Base-by-base conservation (phyloP, 2,113 vertebrate genomes). In the Elachura formosa region DNA sequence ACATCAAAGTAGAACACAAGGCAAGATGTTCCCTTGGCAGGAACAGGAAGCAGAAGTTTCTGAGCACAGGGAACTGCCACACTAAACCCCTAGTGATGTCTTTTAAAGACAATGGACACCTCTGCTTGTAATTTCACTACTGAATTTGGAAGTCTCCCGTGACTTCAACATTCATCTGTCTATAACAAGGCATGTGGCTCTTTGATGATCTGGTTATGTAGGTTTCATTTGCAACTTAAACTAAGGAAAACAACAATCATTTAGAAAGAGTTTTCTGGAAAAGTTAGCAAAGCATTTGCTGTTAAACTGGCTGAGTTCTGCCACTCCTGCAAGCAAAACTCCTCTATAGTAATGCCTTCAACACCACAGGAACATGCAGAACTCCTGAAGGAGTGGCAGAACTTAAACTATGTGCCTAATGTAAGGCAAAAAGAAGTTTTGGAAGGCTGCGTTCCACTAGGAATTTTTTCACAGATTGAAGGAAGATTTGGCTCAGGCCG, bases 361-460 rank as follows among this genome's bases (percentile, higher is more conserved):
- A 15, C 2, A 31, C 33, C 55, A 21, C 15, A 12, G 4, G 3
- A 16, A 31, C 22, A 28, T 1, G n/a, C 0, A 43, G 17, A 52
- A 43, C n/a, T 62, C 66, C 58, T 46, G 6, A 73, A 46, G 16
- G 13, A 83, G 41, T 2, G 29, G 31, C 51, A 63, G 24, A 51
- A 75, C 16, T 20, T 41, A 5, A 82, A 59, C 24, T 3, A 16
- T 5, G 3, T 9, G 18, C 0, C 0, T 16, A 41, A 28, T 3
- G 19, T 24, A 46, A 66, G 10, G 24, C 51, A 84, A 79, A 59
- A 62, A 21, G 38, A 14, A 48, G 20, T 45, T 67, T 38, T 9
- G 40, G n/a, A 54, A 54, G 46, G 45, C 26, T 6, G 14, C 59
- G 26, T 33, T 78, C 49, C 3, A 1, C 28, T 0, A 61, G 59